phyloP scores from a whole-genome alignment of 2,797 vertebrate species.

The Ctenochaetus hawaiiensis region DNA sequence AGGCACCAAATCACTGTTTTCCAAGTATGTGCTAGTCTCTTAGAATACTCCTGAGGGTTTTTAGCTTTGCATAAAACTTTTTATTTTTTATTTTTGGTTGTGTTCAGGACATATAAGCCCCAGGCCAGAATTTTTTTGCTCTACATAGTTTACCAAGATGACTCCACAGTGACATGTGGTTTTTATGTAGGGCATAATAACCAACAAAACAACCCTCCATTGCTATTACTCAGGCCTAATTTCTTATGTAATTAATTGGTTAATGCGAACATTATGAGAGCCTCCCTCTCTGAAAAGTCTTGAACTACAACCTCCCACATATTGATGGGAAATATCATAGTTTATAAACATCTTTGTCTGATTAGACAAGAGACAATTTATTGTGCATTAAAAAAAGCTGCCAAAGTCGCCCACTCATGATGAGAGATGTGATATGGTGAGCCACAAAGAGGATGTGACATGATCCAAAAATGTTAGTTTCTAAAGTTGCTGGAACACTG shows the following conservation, averaged over 20 bases:
- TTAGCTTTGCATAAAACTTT: conserved; percentile 12
- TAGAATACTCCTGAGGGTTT: not conserved
- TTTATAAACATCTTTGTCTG: conserved; percentile 31
- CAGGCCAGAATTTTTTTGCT: conserved; percentile 31
- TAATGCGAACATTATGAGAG: conserved; percentile 14
- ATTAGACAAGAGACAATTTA: conserved; percentile 16
- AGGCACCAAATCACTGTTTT: not conserved
- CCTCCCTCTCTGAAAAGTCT: not conserved
- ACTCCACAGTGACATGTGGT: conserved; percentile 21
- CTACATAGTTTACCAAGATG: conserved; percentile 13
- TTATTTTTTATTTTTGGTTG: conserved; percentile 1
- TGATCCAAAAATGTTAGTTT: conserved; percentile 19
- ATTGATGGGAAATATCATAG: not conserved
- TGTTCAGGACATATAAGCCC: conserved; percentile 22
- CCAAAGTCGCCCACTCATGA: conserved; percentile 25
- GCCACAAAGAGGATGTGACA: conserved; percentile 7
- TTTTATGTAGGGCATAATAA: conserved; percentile 10
- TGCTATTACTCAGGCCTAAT: conserved; percentile 4
- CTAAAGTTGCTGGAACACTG: not conserved
- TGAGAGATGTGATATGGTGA: conserved; percentile 12
- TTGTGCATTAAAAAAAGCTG: conserved; percentile 12
- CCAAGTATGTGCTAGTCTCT: not conserved
- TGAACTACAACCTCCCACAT: conserved; percentile 7
- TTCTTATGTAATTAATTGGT: conserved; percentile 20
- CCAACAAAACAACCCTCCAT: conserved; percentile 28